Base-by-base conservation (phyloP, 2,888 invertebrate genomes). In the Torymus aiolomorphi region DNA sequence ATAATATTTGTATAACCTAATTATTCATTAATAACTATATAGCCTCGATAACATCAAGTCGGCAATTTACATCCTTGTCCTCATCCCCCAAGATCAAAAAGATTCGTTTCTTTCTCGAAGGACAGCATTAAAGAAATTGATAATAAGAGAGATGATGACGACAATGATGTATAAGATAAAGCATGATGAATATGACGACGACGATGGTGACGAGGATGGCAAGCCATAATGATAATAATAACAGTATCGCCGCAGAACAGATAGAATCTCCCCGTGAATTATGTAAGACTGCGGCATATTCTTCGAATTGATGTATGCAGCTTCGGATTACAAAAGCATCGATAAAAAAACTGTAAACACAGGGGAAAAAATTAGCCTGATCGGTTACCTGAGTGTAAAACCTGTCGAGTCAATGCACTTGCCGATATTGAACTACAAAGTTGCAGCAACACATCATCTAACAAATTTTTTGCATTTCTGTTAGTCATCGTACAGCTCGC, bases 211-310 rank as follows among this genome's bases (percentile, higher is more conserved):
- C 8, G 56, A 71, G 57, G 62, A 67, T 52, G 16, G n/a, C 62
- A 10, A 62, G 18, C 52, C 2, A 52, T 65, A 70, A 75, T 70
- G 18, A 65, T 51, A 54, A 61, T 76, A 66, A 71, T 76, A 80
- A 80, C 59, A 71, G 54, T 61, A 66, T 66, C 56, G 66, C 16
- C n/a, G n/a, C 51, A 61, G 75, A 10, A 42, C 14, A 56, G 71
- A 76, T 76, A 80, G 65, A 24, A 79, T 79, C 78, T 65, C 20
- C 52, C 20, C 10, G 18, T 75, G 70, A 71, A 20, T 52, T 79
- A 71, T 71, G 69, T 20, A 14, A 20, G 8, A 12, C 12, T 16
- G n/a, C 49, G n/a, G 54, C 52, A 42, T 31, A 20, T 73, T 62
- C 42, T 42, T 42, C 42, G 8, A 10, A 42, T 42, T 8, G 8